Conservation (phyloP, 2,113 vertebrate species). For the Colius striatus region DNA sequence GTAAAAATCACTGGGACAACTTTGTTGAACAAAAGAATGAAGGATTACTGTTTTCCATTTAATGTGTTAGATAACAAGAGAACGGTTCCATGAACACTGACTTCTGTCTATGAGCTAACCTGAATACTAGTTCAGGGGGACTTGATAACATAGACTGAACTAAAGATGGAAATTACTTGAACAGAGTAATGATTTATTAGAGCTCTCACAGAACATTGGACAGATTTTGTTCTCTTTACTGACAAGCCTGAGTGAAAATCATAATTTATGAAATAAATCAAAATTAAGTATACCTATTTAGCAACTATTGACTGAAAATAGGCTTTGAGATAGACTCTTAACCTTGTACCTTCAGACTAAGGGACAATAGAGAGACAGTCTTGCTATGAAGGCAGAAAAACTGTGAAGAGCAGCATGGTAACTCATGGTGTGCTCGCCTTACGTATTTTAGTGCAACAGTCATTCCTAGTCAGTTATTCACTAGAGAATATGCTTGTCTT, state of each 20-base stretch:
- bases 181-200: background rate
- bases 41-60: background rate
- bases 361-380: background rate
- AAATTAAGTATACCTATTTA: background rate
- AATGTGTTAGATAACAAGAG: background rate
- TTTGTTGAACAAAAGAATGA: background rate
- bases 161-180: background rate
- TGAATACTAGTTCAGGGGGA: background rate
- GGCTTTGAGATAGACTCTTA: background rate
- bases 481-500: background rate
- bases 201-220: background rate
- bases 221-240: background rate
- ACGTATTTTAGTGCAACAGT: background rate
- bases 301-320: background rate
- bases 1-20: background rate
- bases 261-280: background rate
- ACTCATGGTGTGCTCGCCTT: background rate
- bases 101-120: background rate
- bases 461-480: background rate
- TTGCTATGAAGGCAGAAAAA: background rate
- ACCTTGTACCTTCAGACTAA: background rate
- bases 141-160: background rate
- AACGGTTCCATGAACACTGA: background rate
- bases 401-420: background rate
- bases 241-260: background rate